Evolutionary conservation across 2,888 invertebrate genomes (phyloP), one percentile per base, ranked within the genome.

Genomic region (Acrobasis suavella): DNA sequence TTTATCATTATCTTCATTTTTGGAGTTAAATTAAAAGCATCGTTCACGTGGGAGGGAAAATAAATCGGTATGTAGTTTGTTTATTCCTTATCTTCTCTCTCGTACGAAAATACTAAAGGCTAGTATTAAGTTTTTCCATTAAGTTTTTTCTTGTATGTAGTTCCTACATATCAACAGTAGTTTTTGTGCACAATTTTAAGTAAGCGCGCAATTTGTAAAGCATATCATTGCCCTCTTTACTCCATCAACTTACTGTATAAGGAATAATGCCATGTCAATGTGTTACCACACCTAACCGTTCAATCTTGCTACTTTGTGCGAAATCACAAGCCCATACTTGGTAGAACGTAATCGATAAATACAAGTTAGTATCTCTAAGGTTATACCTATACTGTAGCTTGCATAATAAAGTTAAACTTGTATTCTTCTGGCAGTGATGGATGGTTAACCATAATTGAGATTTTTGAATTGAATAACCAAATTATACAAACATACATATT

Each of bases 181-280:
- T 46, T 56, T 42, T 56, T 42, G 22, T 39, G 8, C 42, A 42
- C 2, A 22, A 42, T 22, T 42, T 56, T 17, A 56, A 39, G 55
- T 42, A 16, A 39, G 15, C 56, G 14, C 14, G 22, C 56, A 46
- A 46, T 42, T 56, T 56, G 42, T 46, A 42, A 56, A n/a, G 56
- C 42, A 56, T 56, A 56, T 42, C 42, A 56, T 56, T 56, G 42
- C 17, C 56, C 56, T 42, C 16, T 56, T 56, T 46, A 56, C 42
- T 56, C 56, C 56, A 42, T 42, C 56, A 1, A 56, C 14, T 56
- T 56, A 22, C 56, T 56, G 22, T 56, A 56, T 42, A 56, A 42
- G 56, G 56, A 17, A 17, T 56, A 56, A 56, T 46, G 17, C 14
- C 39, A 56, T 56, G 46, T 46, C 17, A 42, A 14, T 56, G 42